These are phyloP conservation scores for Macquaria ambigua DNA, from an alignment of 2,113 vertebrate genomes.

Conservation along the genomic window DNA sequence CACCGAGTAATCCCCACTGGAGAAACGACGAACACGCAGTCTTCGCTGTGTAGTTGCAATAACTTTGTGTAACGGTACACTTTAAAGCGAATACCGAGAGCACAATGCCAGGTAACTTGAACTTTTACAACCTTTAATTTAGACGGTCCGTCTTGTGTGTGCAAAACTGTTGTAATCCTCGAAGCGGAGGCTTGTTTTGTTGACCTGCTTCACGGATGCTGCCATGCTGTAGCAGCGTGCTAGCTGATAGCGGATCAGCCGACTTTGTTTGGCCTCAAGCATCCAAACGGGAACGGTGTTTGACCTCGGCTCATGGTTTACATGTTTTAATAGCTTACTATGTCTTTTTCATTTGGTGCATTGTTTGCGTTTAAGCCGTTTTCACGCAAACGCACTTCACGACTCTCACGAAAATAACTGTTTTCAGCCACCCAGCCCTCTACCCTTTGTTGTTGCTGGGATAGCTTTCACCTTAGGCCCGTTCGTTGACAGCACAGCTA, in stretches of 20 bases:
- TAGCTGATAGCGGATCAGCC: conserved; percentile 56
- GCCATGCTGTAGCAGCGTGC: conserved; percentile 81
- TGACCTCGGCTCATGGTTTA: conserved; percentile 3
- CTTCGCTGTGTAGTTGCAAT: conserved; percentile 33
- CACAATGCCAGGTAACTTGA: conserved; percentile 80
- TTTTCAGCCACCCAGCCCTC: neutral
- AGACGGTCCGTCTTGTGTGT: neutral
- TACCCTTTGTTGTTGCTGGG: conserved; percentile 73
- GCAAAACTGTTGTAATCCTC: conserved; percentile 12
- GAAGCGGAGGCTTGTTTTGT: conserved; percentile 76
- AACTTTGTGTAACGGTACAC: conserved; percentile 41
- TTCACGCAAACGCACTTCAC: fast-evolving
- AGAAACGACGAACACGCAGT: conserved; percentile 53
- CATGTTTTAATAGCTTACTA: fast-evolving
- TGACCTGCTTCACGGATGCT: conserved; percentile 75
- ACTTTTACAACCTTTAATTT: fast-evolving
- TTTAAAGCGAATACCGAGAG: conserved; percentile 29
- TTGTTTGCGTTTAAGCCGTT: neutral
- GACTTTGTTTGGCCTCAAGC: conserved; percentile 71
- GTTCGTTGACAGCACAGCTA: conserved; percentile 57
- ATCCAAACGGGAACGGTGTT: conserved; percentile 21
- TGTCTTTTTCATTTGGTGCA: fast-evolving
- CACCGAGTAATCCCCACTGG: conserved; percentile 54
- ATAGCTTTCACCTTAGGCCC: conserved; percentile 68
- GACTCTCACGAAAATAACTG: neutral